These are phyloP conservation scores for Diadophis punctatus DNA, from an alignment of 2,113 vertebrate genomes.

Conservation along the genomic window DNA sequence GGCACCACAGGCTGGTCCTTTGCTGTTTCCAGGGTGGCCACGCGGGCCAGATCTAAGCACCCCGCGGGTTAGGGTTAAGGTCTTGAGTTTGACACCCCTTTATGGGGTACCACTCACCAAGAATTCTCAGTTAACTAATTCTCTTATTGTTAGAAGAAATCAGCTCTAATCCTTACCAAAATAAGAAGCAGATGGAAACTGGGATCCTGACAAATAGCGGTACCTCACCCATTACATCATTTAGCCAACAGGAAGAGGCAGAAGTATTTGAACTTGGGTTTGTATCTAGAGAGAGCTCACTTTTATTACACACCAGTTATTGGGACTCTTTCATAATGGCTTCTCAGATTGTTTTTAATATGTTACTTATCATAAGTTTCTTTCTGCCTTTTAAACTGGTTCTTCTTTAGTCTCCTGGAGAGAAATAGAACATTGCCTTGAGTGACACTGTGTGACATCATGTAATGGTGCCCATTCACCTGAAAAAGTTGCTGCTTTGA, in stretches of 20 bases:
- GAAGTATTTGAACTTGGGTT: background rate
- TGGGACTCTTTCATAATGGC: background rate
- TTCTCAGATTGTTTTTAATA: background rate
- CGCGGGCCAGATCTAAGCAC: too few species aligned
- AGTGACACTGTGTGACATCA: background rate
- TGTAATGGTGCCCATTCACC: background rate
- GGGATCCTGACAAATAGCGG: background rate
- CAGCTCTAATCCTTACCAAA: background rate
- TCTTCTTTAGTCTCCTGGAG: background rate
- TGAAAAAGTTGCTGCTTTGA: background rate
- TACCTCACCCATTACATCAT: background rate
- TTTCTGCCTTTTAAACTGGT: background rate
- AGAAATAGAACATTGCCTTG: background rate
- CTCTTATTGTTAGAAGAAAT: background rate
- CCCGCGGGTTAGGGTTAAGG: too few species aligned
- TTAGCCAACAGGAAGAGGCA: background rate
- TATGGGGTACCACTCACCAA: background rate
- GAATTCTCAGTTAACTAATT: background rate
- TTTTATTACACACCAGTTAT: background rate
- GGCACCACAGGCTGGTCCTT: too few species aligned
- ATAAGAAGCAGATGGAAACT: background rate
- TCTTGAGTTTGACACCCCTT: too few species aligned
- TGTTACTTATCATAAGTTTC: background rate
- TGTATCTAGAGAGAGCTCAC: background rate
- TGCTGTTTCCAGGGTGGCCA: too few species aligned